Base-by-base conservation (phyloP, 2,113 vertebrate species). In the Corythornis vintsioides region DNA sequence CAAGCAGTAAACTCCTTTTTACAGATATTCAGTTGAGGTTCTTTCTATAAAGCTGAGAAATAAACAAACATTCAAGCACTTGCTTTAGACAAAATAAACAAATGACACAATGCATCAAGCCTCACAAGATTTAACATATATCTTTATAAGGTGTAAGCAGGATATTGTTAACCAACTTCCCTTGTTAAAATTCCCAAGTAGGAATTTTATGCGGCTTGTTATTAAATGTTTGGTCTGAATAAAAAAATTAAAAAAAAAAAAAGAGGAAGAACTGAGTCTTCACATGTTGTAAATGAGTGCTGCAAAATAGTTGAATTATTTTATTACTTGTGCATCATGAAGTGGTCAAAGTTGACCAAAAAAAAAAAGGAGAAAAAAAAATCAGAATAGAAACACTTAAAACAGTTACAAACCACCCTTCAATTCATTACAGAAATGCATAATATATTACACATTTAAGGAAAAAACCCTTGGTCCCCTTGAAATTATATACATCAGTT, bases 101-200 rank as follows among this genome's bases (percentile, higher is more conserved):
- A 82, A 96, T 93, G 80, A 93, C 59, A 79, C 24, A 75, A 59
- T 65, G 60, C 31, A 88, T 66, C 74, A 91, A 87, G 65, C 10
- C 55, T 74, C 74, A 94, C 45, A 91, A 83, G 82, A 88, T 93
- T 91, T 94, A 96, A 92, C 78, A 93, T 90, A 77, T n/a, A 60
- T 40, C 88, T 97, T 97, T 96, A 96, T 86, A 96, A 93, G 91
- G 95, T 96, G 93, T 86, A 79, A 97, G 91, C 60, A 72, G 61
- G 78, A 93, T 50, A 95, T 72, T 90, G 71, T 94, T 97, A 97
- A 94, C 42, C 21, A 35, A 86, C 76, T 95, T 97, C 91, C 91
- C 69, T 88, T 87, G 55, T 83, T 96, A 83, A 91, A 88, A 63
- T 95, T 92, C 79, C 83, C 59, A 78, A 93, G 86, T 45, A 96